Evolutionary conservation across 2,888 invertebrate species (phyloP).

Genomic region (Drosophila anceps): DNA sequence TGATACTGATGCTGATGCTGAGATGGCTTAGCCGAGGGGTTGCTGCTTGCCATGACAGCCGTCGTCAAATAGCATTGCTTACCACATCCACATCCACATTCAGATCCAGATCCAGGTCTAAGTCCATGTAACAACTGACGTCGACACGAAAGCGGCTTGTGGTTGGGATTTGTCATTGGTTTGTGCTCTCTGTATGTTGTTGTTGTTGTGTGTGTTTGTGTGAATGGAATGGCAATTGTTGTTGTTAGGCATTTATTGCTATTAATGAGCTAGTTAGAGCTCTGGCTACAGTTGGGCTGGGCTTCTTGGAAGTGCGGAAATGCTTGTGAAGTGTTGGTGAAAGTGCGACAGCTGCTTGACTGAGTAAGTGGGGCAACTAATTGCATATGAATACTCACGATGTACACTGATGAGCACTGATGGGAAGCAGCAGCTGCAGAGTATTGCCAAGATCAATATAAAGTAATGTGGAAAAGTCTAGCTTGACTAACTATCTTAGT

Average conservation of each 20-base stretch:
- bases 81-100: conserved; percentile 29
- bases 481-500: neutral
- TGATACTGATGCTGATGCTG: neutral
- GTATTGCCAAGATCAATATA: neutral
- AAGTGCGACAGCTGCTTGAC: conserved; percentile 74
- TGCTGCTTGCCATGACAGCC: conserved; percentile 38
- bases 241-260: conserved; percentile 58
- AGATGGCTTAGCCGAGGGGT: conserved; percentile 43
- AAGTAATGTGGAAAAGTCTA: neutral
- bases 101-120: conserved; percentile 27
- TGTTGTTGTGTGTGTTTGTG: conserved; percentile 30
- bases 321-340: conserved; percentile 57
- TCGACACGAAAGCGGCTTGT: conserved; percentile 56
- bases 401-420: conserved; percentile 11
- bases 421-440: conserved; percentile 40
- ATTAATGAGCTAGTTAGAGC: conserved; percentile 66
- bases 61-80: conserved; percentile 38
- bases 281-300: conserved; percentile 7
- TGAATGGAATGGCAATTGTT: conserved; percentile 56
- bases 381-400: conserved; percentile 65
- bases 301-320: conserved; percentile 70
- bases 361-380: conserved; percentile 68
- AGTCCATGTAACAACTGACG: conserved; percentile 65
- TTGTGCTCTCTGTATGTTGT: neutral
- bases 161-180: conserved; percentile 70